phyloP scores from a whole-genome alignment of 1,140 invertebrate genomes.

The Rhyzopertha dominica region DNA sequence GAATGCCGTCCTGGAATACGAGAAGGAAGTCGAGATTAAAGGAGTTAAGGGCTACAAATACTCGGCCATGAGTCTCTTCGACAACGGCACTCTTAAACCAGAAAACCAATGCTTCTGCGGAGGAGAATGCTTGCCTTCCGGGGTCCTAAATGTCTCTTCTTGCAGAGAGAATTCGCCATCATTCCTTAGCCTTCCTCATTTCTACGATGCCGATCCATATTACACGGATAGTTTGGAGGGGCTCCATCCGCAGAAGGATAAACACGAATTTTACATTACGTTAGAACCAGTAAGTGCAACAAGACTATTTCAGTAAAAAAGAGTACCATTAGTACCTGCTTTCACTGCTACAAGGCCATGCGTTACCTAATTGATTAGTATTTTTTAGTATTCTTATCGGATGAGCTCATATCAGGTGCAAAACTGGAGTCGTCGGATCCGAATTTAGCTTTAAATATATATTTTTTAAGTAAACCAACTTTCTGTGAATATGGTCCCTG shows the following conservation, averaged over 20 bases:
- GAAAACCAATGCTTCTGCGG: slow-evolving; percentile 68
- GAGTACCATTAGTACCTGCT: neutral
- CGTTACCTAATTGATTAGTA: no score
- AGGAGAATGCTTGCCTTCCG: slow-evolving; percentile 63
- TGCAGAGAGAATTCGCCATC: slow-evolving; percentile 64
- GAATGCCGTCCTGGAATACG: slow-evolving; percentile 54
- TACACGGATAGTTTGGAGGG: slow-evolving; percentile 52
- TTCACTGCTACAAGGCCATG: no score
- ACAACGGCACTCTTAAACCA: slow-evolving; percentile 55
- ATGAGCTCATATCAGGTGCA: no score
- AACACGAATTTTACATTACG: slow-evolving; percentile 64
- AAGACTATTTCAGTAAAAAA: neutral
- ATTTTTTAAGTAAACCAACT: no score
- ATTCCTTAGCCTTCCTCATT: slow-evolving; percentile 75
- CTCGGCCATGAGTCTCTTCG: slow-evolving; percentile 53
- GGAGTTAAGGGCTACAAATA: slow-evolving; percentile 56
- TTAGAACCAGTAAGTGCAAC: slow-evolving; percentile 60
- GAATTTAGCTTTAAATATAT: no score
- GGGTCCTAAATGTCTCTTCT: slow-evolving; percentile 54
- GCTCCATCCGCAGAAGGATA: slow-evolving; percentile 42
- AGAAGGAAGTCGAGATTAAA: slow-evolving; percentile 48
- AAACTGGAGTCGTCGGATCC: no score
- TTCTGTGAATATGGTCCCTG: no score
- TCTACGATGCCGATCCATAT: slow-evolving; percentile 61
- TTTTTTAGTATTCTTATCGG: no score